Percentiles rank a stretch among this genome's conserved stretches.
These are phyloP conservation scores for Sprattus sprattus DNA, from an alignment of 2,113 vertebrate species.

Conservation along the genomic window DNA sequence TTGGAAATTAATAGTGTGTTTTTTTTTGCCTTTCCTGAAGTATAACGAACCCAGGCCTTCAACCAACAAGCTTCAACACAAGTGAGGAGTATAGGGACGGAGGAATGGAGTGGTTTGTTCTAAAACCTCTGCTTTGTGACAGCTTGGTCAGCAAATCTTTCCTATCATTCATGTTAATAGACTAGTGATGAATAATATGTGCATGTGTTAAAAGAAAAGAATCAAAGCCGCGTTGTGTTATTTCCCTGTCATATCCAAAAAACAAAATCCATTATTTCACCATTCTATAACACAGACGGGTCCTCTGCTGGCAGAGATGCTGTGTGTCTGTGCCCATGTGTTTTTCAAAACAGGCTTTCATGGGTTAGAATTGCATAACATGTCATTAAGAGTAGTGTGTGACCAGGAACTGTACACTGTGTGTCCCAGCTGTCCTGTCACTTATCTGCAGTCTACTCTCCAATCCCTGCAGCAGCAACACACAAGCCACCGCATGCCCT, in stretches of 20 bases:
- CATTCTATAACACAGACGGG: neutral
- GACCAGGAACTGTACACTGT: neutral
- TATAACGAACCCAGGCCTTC: too few relatives aligned
- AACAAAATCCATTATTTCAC: neutral
- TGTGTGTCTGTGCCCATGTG: neutral
- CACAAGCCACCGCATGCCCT: neutral
- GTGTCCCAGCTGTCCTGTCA: conserved; percentile 30
- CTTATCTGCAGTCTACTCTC: conserved; percentile 9
- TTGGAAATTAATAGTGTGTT: neutral
- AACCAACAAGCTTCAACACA: too few relatives aligned
- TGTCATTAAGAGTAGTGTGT: neutral
- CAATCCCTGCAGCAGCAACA: neutral
- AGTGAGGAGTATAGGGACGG: too few relatives aligned
- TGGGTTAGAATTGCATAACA: conserved; percentile 1
- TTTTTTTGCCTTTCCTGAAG: neutral
- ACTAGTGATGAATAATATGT: neutral
- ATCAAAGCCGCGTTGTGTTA: neutral
- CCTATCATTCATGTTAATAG: neutral
- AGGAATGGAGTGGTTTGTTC: too few relatives aligned
- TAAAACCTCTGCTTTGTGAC: neutral
- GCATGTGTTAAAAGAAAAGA: neutral
- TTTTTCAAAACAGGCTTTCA: neutral
- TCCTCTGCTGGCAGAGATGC: neutral
- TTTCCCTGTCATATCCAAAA: neutral
- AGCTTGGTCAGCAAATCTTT: neutral